These are phyloP conservation scores for Agrochola macilenta DNA, from an alignment of 2,888 invertebrate genomes.

Conservation along the genomic window DNA sequence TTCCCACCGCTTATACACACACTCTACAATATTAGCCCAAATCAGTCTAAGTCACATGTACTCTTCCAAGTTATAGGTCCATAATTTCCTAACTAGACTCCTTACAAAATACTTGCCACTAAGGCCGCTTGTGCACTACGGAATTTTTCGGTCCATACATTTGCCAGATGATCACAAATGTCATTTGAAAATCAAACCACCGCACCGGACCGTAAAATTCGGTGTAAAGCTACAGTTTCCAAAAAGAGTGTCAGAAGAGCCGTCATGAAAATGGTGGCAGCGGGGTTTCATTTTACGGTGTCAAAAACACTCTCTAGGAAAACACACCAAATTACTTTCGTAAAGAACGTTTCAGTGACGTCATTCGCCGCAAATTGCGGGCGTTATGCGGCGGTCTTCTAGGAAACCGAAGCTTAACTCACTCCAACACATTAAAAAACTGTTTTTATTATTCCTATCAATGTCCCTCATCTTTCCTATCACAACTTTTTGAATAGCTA, in stretches of 20 bases:
- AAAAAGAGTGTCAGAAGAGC: not conserved
- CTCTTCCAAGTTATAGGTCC: constrained; percentile 29
- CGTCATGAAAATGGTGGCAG: not conserved
- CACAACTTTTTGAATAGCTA: constrained; percentile 25
- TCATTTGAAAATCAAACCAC: not conserved
- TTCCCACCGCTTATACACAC: not conserved
- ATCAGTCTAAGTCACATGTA: constrained; percentile 44
- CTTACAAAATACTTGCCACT: constrained; percentile 5
- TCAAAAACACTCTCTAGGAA: not conserved
- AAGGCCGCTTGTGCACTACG: not conserved
- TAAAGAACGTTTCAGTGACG: not conserved
- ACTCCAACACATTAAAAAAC: not conserved
- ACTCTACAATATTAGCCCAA: constrained; percentile 38
- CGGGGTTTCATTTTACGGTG: not conserved
- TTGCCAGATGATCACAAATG: not conserved
- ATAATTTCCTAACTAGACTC: constrained; percentile 11
- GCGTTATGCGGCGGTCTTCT: not conserved
- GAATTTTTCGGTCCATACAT: not conserved
- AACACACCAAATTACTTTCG: not conserved
- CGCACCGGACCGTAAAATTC: not conserved
- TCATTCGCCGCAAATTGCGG: not conserved
- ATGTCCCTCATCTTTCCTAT: not conserved
- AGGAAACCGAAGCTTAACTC: not conserved
- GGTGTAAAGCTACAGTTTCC: not conserved
- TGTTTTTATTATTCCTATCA: not conserved